Evolutionary conservation across 2,797 vertebrate genomes (phyloP), one percentile per base, ranked within the genome.

Genomic region (Cuculus canorus): DNA sequence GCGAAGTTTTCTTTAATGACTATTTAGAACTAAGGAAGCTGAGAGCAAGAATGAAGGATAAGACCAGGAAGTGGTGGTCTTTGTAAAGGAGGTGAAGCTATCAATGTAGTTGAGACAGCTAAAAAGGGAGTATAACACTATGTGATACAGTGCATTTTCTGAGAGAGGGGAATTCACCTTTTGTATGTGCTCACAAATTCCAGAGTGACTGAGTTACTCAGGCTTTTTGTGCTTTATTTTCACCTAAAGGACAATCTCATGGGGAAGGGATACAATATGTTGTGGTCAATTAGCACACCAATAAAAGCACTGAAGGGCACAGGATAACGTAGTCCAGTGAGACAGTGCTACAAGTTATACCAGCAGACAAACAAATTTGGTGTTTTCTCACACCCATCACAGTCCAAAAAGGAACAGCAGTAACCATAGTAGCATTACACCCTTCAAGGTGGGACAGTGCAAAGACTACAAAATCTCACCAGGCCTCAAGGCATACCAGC

Each of bases 381-480:
- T 63, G 43, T 70, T 86, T 84, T 21, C 64, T 90, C 72, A 57
- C 24, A 45, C 13, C 48, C 18, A 25, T 47, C 25, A 63, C 45
- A 71, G 57, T 41, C 37, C 57, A 33, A 93, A 25, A 8, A 69
- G 27, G 30, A 73, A 41, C 48, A 84, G 35, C 18, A 83, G 48
- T 70, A 84, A 54, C 13, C 1, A 0, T 1, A 19, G 17, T 1
- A 54, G 35, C 37, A 33, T 65, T 71, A 57, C 30, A 54, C 8
- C 37, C 12, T 39, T 66, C 24, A 47, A 93, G 18, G 4, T 41
- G n/a, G 39, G 19, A 80, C 37, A 77, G 47, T 8, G 23, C 17
- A 43, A 71, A 25, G 39, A 73, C 61, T 39, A 28, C 28, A 78
- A 60, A 90, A 86, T 78, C 28, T 37, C 27, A 82, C 5, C 23